Evolutionary conservation across 1,140 invertebrate species (phyloP), one percentile per base, ranked within the genome.

Genomic region (Zaprionus ghesquierei): DNA sequence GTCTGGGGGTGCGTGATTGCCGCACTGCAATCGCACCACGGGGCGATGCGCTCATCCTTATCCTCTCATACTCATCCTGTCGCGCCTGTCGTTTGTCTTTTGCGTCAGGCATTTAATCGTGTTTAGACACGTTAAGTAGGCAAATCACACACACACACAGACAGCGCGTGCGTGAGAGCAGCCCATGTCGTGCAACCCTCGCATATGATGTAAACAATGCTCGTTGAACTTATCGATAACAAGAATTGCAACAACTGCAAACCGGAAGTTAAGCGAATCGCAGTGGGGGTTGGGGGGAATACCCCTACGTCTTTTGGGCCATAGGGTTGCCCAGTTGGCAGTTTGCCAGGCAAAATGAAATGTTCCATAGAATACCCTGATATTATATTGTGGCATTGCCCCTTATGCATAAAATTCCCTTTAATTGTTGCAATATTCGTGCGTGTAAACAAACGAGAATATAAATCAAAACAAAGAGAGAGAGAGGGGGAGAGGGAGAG

Each of bases 151-250:
- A 15, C n/a, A 15, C 35, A 38, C n/a, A 41, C n/a, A 41, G n/a
- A 15, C 41, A 22, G 41, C 41, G 41, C 41, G 41, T 46, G 41
- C 41, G 41, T 46, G 41, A 12, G 41, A 44, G 18, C 41, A 41
- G 15, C 18, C 9, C 41, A 10, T 5, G n/a, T 15, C 15, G 35
- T 15, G 9, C 41, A 46, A 46, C 41, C 41, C 41, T 12, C 18
- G 3, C 10, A 12, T 12, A 10, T 12, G 1, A 12, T 12, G 41
- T 56, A 62, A 69, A 33, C 31, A n/a, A 10, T 20, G n/a, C 51
- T 22, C 29, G 12, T n/a, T 55, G 50, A 35, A 61, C 64, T 74
- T 69, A 69, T 74, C 71, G 71, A 74, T 74, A 74, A 70, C 51
- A 56, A 35, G 8, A 62, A 62, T 31, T 35, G 54, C 22, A 35